Percentiles rank a stretch among this genome's conserved stretches.
Conservation (phyloP, 2,113 vertebrate genomes). For the Excalfactoria chinensis region DNA sequence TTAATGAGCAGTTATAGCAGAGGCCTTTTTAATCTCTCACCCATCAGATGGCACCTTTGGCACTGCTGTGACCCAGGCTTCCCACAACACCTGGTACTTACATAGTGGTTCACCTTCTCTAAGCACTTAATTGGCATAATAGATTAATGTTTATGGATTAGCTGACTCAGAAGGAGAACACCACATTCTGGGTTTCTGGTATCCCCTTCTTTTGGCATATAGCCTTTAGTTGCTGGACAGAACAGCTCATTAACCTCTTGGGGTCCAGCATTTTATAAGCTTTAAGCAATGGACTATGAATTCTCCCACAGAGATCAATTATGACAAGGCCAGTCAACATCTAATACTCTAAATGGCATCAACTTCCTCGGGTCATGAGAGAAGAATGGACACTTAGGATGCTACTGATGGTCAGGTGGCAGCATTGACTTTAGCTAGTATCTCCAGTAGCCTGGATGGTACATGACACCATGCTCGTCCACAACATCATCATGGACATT, state of each 20-base stretch:
- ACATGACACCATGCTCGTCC: neutral
- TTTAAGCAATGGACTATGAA: neutral
- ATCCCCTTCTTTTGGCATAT: neutral
- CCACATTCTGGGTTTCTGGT: neutral
- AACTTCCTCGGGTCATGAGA: neutral
- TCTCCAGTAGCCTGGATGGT: neutral
- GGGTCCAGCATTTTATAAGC: neutral
- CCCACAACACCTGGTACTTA: conserved; percentile 54
- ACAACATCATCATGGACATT: neutral
- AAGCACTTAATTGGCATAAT: conserved; percentile 61
- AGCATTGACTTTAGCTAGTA: neutral
- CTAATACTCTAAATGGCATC: neutral
- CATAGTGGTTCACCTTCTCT: conserved; percentile 25
- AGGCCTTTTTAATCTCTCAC: conserved; percentile 52
- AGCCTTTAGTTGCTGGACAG: neutral
- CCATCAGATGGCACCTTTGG: conserved; percentile 56
- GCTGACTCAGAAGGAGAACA: conserved; percentile 25
- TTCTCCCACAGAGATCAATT: no score
- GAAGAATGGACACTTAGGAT: neutral
- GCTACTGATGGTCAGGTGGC: neutral
- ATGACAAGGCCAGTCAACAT: neutral
- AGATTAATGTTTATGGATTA: conserved; percentile 56
- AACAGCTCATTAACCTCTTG: neutral
- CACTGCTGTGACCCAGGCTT: conserved; percentile 23
- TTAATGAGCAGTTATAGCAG: conserved; percentile 49